Evolutionary conservation across 2,113 vertebrate genomes (phyloP).

Genomic region (Heterotis niloticus): DNA sequence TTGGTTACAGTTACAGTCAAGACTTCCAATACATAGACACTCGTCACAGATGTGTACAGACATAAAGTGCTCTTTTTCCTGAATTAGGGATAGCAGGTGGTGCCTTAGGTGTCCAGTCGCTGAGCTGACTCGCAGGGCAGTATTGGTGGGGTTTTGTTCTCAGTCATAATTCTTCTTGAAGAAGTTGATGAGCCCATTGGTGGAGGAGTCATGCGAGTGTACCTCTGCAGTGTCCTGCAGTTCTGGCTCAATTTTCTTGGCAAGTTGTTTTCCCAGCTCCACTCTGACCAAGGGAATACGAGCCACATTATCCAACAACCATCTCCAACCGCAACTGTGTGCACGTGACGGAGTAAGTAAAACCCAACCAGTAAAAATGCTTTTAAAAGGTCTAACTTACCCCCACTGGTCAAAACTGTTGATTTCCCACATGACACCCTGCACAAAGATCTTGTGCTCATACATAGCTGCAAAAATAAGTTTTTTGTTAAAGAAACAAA

Average conservation of each 20-base stretch:
- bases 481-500: background rate
- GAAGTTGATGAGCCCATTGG: constrained; percentile 92
- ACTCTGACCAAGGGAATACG: constrained; percentile 62
- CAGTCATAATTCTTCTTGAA: constrained; percentile 83
- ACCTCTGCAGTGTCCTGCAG: constrained; percentile 70
- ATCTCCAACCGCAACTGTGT: no score
- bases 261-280: constrained; percentile 93
- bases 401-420: constrained; percentile 99
- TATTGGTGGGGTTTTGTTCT: constrained; percentile 36
- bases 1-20: constrained; percentile 31
- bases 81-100: constrained; percentile 20
- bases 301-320: background rate
- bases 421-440: constrained; percentile 92
- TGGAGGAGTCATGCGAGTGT: constrained; percentile 87
- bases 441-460: constrained; percentile 97
- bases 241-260: constrained; percentile 93
- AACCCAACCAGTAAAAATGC: background rate
- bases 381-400: constrained; percentile 65
- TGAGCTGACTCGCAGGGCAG: background rate
- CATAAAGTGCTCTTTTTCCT: constrained; percentile 47
- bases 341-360: no score
- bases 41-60: constrained; percentile 33
- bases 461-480: constrained; percentile 78
- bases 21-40: constrained; percentile 35
- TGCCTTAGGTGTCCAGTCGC: constrained; percentile 27